phyloP scores from a whole-genome alignment of 2,888 invertebrate species.

The Papilio elwesi region DNA sequence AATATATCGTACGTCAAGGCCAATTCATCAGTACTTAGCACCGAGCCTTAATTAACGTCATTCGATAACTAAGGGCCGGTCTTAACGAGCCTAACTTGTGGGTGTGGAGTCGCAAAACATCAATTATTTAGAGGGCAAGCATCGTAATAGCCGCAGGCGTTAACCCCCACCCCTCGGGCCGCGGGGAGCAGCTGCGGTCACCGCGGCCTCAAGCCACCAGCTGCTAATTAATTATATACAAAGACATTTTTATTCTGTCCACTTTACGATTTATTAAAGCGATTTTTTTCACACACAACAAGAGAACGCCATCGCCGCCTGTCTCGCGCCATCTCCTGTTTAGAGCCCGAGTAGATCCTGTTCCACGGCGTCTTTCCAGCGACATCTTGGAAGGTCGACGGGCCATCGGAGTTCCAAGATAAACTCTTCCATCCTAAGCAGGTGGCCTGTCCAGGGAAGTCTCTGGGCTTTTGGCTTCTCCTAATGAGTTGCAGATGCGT shows the following conservation, averaged over 20 bases:
- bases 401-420: no score
- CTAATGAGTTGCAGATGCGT: no score
- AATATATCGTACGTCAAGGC: neutral
- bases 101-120: constrained; percentile 55
- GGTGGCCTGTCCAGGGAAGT: no score
- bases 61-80: constrained; percentile 44
- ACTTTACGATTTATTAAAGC: neutral
- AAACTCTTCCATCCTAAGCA: no score
- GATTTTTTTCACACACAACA: neutral
- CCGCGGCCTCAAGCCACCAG: constrained; percentile 10
- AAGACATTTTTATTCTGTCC: constrained; percentile 23
- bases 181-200: constrained; percentile 16
- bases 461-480: no score
- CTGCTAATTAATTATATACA: constrained; percentile 31
- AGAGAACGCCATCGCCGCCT: no score
- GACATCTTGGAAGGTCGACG: no score
- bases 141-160: constrained; percentile 36
- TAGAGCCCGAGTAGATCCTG: no score
- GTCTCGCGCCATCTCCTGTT: no score
- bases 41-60: constrained; percentile 33
- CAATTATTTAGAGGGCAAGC: constrained; percentile 58
- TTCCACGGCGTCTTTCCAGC: no score
- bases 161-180: constrained; percentile 11
- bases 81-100: constrained; percentile 62
- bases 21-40: constrained; percentile 29